These are phyloP conservation scores for Theristicus caerulescens DNA, from an alignment of 2,113 vertebrate species.

Conservation along the genomic window DNA sequence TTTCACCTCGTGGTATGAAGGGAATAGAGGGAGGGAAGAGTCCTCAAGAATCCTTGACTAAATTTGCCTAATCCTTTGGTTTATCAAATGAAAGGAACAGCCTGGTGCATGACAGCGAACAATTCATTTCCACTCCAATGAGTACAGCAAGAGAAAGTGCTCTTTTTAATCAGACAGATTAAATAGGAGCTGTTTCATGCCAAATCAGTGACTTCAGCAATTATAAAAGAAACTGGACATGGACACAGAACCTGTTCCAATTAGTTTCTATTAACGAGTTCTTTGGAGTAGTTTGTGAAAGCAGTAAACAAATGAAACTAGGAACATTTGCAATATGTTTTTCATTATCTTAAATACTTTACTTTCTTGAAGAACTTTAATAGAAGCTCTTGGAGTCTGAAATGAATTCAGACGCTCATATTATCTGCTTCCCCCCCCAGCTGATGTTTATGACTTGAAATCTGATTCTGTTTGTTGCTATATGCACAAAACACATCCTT, in stretches of 20 bases:
- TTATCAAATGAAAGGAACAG: constrained; percentile 11
- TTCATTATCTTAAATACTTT: neutral
- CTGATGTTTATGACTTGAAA: neutral
- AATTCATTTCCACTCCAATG: constrained; percentile 19
- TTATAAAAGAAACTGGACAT: constrained; percentile 36
- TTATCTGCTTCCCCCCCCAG: accelerated
- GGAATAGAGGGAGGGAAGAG: neutral
- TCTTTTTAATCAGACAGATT: constrained; percentile 47
- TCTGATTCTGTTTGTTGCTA: neutral
- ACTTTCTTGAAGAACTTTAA: neutral
- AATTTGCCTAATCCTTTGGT: constrained; percentile 25
- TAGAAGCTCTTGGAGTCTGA: neutral
- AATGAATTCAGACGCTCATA: neutral
- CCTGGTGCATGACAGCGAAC: neutral
- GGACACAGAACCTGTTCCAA: neutral
- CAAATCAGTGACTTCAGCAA: constrained; percentile 24
- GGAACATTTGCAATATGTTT: neutral
- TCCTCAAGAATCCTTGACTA: neutral
- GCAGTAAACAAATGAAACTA: constrained; percentile 15
- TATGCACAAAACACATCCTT: neutral
- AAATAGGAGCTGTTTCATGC: constrained; percentile 28
- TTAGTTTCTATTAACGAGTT: constrained; percentile 42
- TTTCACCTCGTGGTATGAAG: neutral
- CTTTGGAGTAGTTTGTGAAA: neutral
- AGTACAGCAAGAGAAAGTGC: neutral